Conservation (phyloP, 1,140 invertebrate genomes). For the Gonatopus flavifemur region DNA sequence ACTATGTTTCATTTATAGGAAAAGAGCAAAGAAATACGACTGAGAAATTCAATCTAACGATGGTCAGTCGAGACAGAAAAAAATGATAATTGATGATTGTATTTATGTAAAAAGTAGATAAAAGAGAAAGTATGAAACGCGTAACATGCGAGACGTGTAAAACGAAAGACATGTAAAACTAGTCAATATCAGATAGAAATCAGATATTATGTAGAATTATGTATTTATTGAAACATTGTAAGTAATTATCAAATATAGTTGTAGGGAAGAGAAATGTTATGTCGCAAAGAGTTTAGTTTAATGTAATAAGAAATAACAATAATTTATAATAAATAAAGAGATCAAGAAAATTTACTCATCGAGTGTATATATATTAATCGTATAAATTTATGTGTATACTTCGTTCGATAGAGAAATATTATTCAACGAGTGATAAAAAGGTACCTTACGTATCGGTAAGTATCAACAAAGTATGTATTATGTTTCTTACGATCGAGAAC, state of each 20-base stretch:
- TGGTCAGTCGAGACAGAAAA: no score
- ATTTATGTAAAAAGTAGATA: constrained; percentile 39
- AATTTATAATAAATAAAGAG: constrained; percentile 44
- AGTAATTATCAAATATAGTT: constrained; percentile 18
- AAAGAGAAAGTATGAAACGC: no score
- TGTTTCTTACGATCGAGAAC: background rate
- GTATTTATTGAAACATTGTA: constrained; percentile 23
- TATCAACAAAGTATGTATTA: background rate
- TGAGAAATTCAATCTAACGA: no score
- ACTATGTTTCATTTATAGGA: no score
- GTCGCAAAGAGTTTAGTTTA: constrained; percentile 29
- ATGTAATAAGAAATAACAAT: constrained; percentile 33
- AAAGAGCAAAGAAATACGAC: no score
- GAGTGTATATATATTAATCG: constrained; percentile 2
- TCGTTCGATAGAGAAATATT: constrained; percentile 1
- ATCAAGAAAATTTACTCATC: constrained; percentile 18
- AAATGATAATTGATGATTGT: no score
- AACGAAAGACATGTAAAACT: constrained; percentile 13
- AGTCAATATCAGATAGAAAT: constrained; percentile 12
- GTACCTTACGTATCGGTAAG: background rate
- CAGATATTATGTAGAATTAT: constrained; percentile 21
- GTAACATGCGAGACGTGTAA: constrained; percentile 17
- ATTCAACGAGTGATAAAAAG: background rate
- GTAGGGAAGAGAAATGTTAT: constrained; percentile 19
- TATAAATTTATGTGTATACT: no score